phyloP scores from a whole-genome alignment of 2,113 vertebrate genomes.

The Craseonycteris thonglongyai region DNA sequence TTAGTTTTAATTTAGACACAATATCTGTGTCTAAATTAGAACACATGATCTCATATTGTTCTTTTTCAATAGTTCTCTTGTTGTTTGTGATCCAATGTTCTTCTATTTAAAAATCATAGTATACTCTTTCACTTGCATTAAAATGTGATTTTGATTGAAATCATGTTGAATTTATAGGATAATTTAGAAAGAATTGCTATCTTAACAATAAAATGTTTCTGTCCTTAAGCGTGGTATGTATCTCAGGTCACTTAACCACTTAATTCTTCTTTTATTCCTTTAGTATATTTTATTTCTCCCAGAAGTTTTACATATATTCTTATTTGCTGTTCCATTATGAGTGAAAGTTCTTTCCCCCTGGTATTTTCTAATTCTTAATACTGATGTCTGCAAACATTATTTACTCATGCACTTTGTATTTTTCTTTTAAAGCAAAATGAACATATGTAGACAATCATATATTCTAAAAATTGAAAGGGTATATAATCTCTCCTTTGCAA shows the following conservation, averaged over 20 bases:
- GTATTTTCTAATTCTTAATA: background rate
- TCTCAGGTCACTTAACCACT: background rate
- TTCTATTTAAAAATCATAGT: background rate
- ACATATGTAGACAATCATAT: background rate
- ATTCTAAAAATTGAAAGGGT: background rate
- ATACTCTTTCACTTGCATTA: background rate
- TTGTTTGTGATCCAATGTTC: background rate
- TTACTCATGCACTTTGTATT: background rate
- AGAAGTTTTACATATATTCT: background rate
- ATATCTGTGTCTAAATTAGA: background rate
- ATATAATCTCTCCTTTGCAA: background rate
- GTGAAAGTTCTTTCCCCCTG: background rate
- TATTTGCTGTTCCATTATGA: background rate
- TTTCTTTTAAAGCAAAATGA: background rate
- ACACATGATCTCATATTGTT: background rate
- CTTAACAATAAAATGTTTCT: background rate
- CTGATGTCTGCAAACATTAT: background rate
- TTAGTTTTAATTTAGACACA: background rate
- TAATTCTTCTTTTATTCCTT: background rate
- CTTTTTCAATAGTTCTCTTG: background rate
- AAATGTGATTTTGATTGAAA: background rate
- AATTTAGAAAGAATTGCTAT: background rate
- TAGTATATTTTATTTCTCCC: background rate
- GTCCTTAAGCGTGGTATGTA: background rate
- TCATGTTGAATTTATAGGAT: background rate